A percentile compares a stretch with the other conserved stretches of the same genome.
These are phyloP conservation scores for Cinclus mexicanus DNA, from an alignment of 2,113 vertebrate species.

Conservation along the genomic window DNA sequence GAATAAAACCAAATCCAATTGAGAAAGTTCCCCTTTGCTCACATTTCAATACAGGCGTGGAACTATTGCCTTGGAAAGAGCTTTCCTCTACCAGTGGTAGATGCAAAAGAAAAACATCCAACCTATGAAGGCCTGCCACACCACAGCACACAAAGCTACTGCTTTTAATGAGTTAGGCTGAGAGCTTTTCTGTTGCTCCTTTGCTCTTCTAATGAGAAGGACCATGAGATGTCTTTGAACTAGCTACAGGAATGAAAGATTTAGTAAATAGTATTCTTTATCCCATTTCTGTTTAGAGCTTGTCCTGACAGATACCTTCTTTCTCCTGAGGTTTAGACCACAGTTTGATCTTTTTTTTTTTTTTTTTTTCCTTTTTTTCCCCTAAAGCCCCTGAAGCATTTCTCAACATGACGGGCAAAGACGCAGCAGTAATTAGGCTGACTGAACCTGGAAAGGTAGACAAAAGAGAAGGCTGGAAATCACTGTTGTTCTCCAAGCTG, in stretches of 20 bases:
- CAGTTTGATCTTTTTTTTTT: slow-evolving; percentile 37
- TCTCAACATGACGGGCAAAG: slow-evolving; percentile 34
- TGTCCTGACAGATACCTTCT: slow-evolving; percentile 55
- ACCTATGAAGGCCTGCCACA: not conserved
- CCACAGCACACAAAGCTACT: not conserved
- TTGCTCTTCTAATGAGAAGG: slow-evolving; percentile 4
- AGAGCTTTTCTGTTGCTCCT: not conserved
- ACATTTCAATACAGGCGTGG: not conserved
- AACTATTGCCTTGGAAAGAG: not conserved
- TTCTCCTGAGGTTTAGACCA: slow-evolving; percentile 45
- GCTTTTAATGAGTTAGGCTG: slow-evolving; percentile 38
- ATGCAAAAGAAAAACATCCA: not conserved
- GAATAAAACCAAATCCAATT: not conserved
- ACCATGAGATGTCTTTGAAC: slow-evolving; percentile 47
- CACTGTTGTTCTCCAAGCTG: not conserved
- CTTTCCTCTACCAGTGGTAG: not conserved
- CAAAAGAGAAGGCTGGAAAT: not conserved
- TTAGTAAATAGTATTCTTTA: slow-evolving; percentile 54
- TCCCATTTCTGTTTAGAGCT: slow-evolving; percentile 55
- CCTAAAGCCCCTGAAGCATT: slow-evolving; percentile 34
- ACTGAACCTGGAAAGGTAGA: not conserved
- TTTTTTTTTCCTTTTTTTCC: not conserved
- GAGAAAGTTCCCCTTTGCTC: not conserved
- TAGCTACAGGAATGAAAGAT: slow-evolving; percentile 55
- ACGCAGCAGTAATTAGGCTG: slow-evolving; percentile 32